Evolutionary conservation across 2,888 invertebrate genomes (phyloP).

Genomic region (Leptinotarsa rubiginosa): DNA sequence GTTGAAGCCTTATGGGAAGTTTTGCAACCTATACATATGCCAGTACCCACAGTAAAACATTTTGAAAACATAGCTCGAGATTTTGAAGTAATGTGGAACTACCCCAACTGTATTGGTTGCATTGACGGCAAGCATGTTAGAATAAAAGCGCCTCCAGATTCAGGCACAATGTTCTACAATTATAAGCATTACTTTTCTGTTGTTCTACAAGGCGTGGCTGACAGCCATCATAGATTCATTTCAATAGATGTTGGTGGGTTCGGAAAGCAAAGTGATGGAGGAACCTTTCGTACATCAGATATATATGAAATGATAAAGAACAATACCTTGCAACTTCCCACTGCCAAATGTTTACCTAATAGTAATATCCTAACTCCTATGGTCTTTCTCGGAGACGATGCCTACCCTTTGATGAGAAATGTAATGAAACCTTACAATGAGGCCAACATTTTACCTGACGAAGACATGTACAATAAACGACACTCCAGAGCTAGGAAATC

Average conservation of each 20-base stretch:
- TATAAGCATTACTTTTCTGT: slow-evolving; percentile 42
- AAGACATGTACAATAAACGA: slow-evolving; percentile 35
- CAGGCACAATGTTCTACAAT: slow-evolving; percentile 38
- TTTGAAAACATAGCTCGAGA: neutral
- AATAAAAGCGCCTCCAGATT: slow-evolving; percentile 27
- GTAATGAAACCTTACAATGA: slow-evolving; percentile 22
- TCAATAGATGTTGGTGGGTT: slow-evolving; percentile 42
- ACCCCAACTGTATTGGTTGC: neutral
- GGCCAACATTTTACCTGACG: neutral
- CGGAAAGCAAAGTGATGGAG: slow-evolving; percentile 34
- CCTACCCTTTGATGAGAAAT: slow-evolving; percentile 11
- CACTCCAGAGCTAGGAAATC: slow-evolving; percentile 37
- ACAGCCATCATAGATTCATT: slow-evolving; percentile 40
- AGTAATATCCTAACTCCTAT: slow-evolving; percentile 9
- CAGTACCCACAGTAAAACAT: neutral
- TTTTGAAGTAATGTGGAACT: neutral
- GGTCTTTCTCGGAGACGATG: slow-evolving; percentile 27
- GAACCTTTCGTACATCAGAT: slow-evolving; percentile 15
- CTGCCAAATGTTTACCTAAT: neutral
- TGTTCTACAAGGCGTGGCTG: slow-evolving; percentile 43
- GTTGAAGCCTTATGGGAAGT: neutral
- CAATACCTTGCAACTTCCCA: slow-evolving; percentile 7
- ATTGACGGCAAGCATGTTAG: slow-evolving; percentile 9
- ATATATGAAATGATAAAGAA: slow-evolving; percentile 5
- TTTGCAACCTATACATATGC: neutral